phyloP scores from a whole-genome alignment of 1,140 invertebrate species.

The Leucophenga varia region DNA sequence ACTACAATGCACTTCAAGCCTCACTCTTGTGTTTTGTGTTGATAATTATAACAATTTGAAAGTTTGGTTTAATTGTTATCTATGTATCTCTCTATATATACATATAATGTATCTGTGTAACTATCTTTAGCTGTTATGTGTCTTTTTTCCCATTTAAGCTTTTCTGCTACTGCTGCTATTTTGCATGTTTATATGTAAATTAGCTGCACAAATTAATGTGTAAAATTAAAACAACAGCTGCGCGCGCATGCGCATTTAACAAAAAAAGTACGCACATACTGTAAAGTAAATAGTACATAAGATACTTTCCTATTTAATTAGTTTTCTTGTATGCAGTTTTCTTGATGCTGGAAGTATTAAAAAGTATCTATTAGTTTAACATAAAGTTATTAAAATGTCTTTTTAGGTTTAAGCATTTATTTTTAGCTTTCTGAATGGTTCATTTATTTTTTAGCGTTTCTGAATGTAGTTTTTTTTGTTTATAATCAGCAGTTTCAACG shows the following conservation, averaged over 20 bases:
- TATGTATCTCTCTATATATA: no score
- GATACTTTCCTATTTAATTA: neutral
- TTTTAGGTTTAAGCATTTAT: no score
- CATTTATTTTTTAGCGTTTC: no score
- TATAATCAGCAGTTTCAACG: no score
- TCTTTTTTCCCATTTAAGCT: neutral
- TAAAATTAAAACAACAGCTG: conserved; percentile 15
- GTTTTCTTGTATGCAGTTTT: conserved; percentile 7
- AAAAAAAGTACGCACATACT: neutral
- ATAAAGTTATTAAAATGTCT: conserved; percentile 3
- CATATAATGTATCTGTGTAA: no score
- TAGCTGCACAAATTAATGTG: conserved; percentile 21
- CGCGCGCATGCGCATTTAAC: conserved; percentile 10
- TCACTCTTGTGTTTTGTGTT: no score
- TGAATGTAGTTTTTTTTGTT: no score
- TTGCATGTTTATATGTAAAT: conserved; percentile 42
- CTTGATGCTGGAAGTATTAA: conserved; percentile 19
- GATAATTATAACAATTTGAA: conserved; percentile 31
- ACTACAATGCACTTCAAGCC: no score
- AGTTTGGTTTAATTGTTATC: conserved; percentile 38
- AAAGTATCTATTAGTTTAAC: conserved; percentile 11
- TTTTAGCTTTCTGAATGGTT: no score
- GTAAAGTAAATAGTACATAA: no score
- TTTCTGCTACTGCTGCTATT: conserved; percentile 8
- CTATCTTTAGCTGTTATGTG: neutral